Conservation (phyloP, 2,113 vertebrate genomes). For the Aythya baeri region DNA sequence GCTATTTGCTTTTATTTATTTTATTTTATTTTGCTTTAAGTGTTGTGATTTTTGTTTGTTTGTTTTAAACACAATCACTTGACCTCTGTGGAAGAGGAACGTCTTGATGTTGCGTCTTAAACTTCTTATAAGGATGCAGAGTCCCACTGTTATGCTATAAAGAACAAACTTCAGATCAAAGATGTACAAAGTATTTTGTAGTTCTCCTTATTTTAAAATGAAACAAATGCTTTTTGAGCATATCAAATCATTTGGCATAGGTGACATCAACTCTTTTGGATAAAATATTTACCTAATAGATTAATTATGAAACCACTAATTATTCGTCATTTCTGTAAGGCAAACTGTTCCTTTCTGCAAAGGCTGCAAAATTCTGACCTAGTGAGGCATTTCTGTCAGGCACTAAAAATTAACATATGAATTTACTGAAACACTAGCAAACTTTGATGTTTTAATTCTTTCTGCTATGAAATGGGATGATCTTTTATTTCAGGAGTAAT, state of each 20-base stretch:
- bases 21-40: no score
- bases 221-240: background rate
- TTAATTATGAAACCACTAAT: conserved; percentile 26
- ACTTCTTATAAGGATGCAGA: background rate
- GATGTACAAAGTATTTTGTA: background rate
- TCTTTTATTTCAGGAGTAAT: conserved; percentile 45
- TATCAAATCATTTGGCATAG: background rate
- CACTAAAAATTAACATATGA: background rate
- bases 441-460: conserved; percentile 59
- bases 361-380: conserved; percentile 28
- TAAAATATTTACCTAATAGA: conserved; percentile 13
- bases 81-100: background rate
- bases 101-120: background rate
- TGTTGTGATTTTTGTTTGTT: background rate
- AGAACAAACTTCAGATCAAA: background rate
- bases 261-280: background rate
- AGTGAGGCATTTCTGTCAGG: conserved; percentile 28
- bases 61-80: background rate
- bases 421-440: background rate
- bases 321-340: background rate
- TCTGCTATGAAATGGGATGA: conserved; percentile 18
- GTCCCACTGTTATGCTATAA: background rate
- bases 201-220: background rate
- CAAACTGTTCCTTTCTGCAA: background rate
- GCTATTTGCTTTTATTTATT: background rate